Percentiles rank a stretch among this genome's conserved stretches.
Evolutionary conservation across 2,888 invertebrate genomes (phyloP).

Genomic region (Parnassius orleans): DNA sequence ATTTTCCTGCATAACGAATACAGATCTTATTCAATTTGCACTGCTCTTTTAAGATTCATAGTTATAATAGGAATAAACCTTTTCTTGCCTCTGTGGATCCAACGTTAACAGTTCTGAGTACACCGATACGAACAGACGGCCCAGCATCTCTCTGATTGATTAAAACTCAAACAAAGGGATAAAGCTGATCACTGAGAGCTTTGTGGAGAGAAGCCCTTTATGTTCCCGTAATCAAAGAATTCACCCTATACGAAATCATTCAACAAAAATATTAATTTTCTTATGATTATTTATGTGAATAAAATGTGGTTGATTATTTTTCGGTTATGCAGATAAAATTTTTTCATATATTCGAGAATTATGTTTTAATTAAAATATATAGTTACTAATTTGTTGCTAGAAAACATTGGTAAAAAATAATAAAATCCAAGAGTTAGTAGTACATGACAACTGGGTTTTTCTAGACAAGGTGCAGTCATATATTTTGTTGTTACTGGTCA

Average conservation of each 20-base stretch:
- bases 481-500: too few relatives aligned
- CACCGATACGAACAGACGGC: conserved; percentile 39
- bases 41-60: not conserved
- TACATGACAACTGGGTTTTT: too few relatives aligned
- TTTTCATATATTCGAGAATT: too few relatives aligned
- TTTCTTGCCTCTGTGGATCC: conserved; percentile 14
- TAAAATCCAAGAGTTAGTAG: too few relatives aligned
- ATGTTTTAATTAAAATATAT: too few relatives aligned
- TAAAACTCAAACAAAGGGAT: conserved; percentile 78
- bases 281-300: conserved; percentile 40
- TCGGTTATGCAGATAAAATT: too few relatives aligned
- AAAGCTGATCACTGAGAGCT: conserved; percentile 72
- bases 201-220: conserved; percentile 73
- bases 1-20: too few relatives aligned
- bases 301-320: conserved; percentile 28
- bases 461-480: too few relatives aligned
- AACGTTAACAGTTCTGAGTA: conserved; percentile 30
- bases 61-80: not conserved
- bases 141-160: conserved; percentile 68
- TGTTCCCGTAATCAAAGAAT: conserved; percentile 73
- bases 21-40: too few relatives aligned
- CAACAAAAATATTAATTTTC: conserved; percentile 61
- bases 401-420: too few relatives aligned
- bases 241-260: conserved; percentile 59
- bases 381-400: too few relatives aligned